Base-by-base conservation (phyloP, 2,888 invertebrate genomes). In the Trichopoda pennipes region DNA sequence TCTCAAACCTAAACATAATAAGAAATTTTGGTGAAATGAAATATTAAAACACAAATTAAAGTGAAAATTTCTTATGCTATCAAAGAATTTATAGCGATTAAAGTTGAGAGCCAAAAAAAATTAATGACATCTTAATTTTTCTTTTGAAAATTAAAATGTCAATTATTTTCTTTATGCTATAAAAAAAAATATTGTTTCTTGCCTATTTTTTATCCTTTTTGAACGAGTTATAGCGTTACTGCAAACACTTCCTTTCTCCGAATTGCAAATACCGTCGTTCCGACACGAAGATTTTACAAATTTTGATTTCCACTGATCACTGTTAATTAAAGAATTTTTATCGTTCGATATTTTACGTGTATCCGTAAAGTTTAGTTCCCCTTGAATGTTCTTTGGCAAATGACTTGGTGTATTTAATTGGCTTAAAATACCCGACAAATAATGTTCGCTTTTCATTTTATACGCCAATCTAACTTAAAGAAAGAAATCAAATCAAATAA, bases 371-470 rank as follows among this genome's bases (percentile, higher is more conserved):
- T 83, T 80, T 44, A 64, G 77, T 55, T 68, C 70, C 53, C 81
- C 68, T 68, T 79, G 78, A 73, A 35, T 21, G 72, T 82, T 76
- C 73, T 74, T 68, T 72, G 38, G 70, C 61, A 72, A 82, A 72
- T 80, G 80, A 84, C 87, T 86, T 85, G 85, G 86, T 85, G 87
- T 88, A 85, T 87, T 88, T 84, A 86, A 84, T 85, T 88, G 88
- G 86, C 86, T 88, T 86, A 88, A 87, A 84, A 87, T 86, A 87
- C 86, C 60, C 84, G 85, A 87, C 84, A 86, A 85, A 80, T 87
- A 88, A 85, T 87, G 88, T 87, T 90, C 89, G 86, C 90, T 88
- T 90, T 89, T 90, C 90, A 91, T 91, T 89, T 88, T 90, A 64
- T 80, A 73, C 76, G 61, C 23, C 51, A 60, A 60, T 3, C 42